Base-by-base conservation (phyloP, 2,797 vertebrate genomes). In the Acanthopagrus latus region DNA sequence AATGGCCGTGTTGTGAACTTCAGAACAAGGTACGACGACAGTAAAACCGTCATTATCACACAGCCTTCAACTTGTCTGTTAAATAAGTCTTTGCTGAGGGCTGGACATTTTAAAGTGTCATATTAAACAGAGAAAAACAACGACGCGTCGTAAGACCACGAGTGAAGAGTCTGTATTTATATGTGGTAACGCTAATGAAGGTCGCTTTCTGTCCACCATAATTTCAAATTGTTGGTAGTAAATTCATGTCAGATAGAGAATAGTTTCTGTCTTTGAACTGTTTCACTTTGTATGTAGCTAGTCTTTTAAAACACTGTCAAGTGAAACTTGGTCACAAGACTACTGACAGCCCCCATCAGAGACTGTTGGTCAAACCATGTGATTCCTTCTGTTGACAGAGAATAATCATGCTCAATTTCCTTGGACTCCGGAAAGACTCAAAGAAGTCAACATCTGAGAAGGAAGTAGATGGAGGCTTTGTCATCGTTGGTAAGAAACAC, bases 391-490 rank as follows among this genome's bases (percentile, higher is more conserved):
- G 18, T 50, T 50, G 6, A 64, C 81, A 84, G 73, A 78, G 43
- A 0, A 23, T 14, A 62, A 78, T 52, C 81, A 99, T 99, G 98
- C 95, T 98, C 25, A 96, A 76, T 80, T 97, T 98, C 78, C 95
- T 99, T 54, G 95, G 95, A 77, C 82, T 94, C 43, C 94, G 97
- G 57, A 99, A 98, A 91, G 97, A 99, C 68, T 73, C 96, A 7
- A 98, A 98, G 82, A 95, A 94, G 73, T 80, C 95, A 0, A 58
- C 86, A 4, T 23, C 94, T 0, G 97, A 99, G 43, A 96, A 91
- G 81, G 97, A 99, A 91, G 85, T 88, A 7, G 98, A 99, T 88
- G 98, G 96, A 76, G 97, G 96, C 62, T 99, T 99, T 89, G 96
- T 99, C 76, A 88, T 99, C 56, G 74, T 99, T 69, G 97, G 98